Percentiles rank a stretch among this genome's conserved stretches.
These are phyloP conservation scores for Podarcis muralis DNA, from an alignment of 2,113 vertebrate species.

Conservation along the genomic window DNA sequence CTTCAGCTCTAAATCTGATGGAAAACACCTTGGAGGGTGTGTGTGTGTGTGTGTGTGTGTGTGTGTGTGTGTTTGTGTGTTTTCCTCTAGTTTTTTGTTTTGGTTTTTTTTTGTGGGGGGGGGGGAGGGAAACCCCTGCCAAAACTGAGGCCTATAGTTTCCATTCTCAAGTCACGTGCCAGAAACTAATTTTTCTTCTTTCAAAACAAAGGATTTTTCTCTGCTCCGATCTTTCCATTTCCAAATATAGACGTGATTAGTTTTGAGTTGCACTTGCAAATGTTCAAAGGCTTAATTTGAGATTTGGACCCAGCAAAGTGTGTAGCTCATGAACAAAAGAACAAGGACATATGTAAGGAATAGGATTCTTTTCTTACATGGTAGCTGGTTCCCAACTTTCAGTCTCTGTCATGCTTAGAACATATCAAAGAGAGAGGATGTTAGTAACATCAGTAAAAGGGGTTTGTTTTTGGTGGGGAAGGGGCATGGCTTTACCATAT, in stretches of 20 bases:
- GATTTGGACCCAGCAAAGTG: neutral
- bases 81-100: neutral
- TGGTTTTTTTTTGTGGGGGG: too few species aligned
- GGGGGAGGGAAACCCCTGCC: neutral
- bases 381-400: neutral
- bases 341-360: neutral
- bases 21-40: neutral
- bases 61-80: neutral
- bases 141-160: slow-evolving; percentile 15
- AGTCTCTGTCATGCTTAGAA: neutral
- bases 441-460: neutral
- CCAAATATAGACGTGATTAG: neutral
- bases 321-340: neutral
- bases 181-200: slow-evolving; percentile 22
- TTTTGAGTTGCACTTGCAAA: neutral
- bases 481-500: neutral
- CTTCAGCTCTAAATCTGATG: slow-evolving; percentile 1
- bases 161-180: neutral
- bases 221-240: neutral
- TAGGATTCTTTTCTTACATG: neutral
- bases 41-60: neutral
- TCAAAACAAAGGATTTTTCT: neutral
- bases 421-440: neutral
- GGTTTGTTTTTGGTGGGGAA: neutral
- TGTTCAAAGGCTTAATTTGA: neutral